These are phyloP conservation scores for Emesis furor DNA, from an alignment of 2,888 invertebrate genomes.

Conservation along the genomic window DNA sequence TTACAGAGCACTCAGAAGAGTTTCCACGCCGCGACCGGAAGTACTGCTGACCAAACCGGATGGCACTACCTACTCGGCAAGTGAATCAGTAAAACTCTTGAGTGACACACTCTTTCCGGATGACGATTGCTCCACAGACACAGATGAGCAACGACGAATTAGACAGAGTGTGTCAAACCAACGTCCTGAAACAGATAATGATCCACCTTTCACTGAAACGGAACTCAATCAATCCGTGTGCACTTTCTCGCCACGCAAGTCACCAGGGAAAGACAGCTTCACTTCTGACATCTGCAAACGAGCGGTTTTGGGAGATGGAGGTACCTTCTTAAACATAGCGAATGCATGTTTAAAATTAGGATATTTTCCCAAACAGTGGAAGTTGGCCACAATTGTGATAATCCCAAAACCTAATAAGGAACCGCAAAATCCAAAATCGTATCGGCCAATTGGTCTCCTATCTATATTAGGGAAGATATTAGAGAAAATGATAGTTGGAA, in stretches of 20 bases:
- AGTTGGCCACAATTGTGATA: slow-evolving; percentile 44
- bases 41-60: slow-evolving; percentile 26
- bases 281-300: slow-evolving; percentile 40
- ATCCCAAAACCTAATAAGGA: slow-evolving; percentile 59
- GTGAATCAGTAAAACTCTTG: slow-evolving; percentile 34
- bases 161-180: slow-evolving; percentile 30
- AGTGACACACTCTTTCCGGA: slow-evolving; percentile 47
- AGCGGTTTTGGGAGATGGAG: slow-evolving; percentile 26
- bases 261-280: slow-evolving; percentile 42
- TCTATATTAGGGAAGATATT: background rate
- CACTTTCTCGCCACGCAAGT: slow-evolving; percentile 53
- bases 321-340: slow-evolving; percentile 26
- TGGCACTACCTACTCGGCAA: slow-evolving; percentile 21
- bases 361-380: slow-evolving; percentile 42
- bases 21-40: background rate
- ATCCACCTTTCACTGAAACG: slow-evolving; percentile 43
- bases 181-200: background rate
- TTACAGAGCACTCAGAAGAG: slow-evolving; percentile 7
- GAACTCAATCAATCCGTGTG: slow-evolving; percentile 7
- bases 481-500: slow-evolving; percentile 1
- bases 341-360: slow-evolving; percentile 57
- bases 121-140: slow-evolving; percentile 35
- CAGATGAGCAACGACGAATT: slow-evolving; percentile 21
- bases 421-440: slow-evolving; percentile 29
- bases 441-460: background rate